These are phyloP conservation scores for Cynaeus angustus DNA, from an alignment of 2,888 invertebrate species.

Conservation along the genomic window DNA sequence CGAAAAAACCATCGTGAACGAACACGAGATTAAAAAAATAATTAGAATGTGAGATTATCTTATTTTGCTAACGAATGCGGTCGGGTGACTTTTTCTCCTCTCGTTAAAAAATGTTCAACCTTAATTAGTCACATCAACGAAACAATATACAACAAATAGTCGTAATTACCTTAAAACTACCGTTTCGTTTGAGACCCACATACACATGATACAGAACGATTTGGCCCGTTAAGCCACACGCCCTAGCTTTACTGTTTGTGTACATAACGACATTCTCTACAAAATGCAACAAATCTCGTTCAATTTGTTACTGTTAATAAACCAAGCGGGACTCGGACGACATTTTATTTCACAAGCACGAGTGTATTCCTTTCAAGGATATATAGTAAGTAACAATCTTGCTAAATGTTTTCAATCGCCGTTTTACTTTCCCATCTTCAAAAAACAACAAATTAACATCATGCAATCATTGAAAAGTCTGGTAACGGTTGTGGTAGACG, in stretches of 20 bases:
- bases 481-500: slow-evolving; percentile 30
- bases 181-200: slow-evolving; percentile 51
- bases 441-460: slow-evolving; percentile 13
- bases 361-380: slow-evolving; percentile 21
- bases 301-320: slow-evolving; percentile 1
- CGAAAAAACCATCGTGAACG: slow-evolving; percentile 15
- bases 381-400: slow-evolving; percentile 16
- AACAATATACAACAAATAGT: slow-evolving; percentile 46
- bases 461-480: slow-evolving; percentile 14
- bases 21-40: neutral
- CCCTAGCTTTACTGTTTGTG: slow-evolving; percentile 37
- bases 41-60: neutral
- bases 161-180: slow-evolving; percentile 51
- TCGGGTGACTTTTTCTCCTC: no score
- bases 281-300: slow-evolving; percentile 5
- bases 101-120: neutral
- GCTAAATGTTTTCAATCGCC: slow-evolving; percentile 11
- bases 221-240: slow-evolving; percentile 50
- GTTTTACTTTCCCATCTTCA: slow-evolving; percentile 31
- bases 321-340: neutral
- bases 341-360: neutral
- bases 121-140: slow-evolving; percentile 3
- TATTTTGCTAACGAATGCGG: no score
- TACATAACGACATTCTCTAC: slow-evolving; percentile 3
- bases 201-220: slow-evolving; percentile 48